A percentile compares a stretch with the other conserved stretches of the same genome.
Conservation (phyloP, 2,797 vertebrate genomes). For the Telmatherina bonti region DNA sequence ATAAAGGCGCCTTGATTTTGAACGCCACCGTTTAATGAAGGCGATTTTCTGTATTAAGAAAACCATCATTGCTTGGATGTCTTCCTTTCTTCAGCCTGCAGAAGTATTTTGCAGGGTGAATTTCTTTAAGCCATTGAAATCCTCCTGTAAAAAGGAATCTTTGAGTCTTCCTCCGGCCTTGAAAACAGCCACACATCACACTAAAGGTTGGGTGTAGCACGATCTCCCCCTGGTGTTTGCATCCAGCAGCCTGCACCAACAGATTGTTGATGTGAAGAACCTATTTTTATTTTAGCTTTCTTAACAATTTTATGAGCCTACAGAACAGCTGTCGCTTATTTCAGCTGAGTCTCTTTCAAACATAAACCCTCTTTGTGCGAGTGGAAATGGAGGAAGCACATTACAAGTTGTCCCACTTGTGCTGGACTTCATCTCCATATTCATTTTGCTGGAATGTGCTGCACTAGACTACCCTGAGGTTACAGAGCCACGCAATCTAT, state of each 20-base stretch:
- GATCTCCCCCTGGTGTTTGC: slow-evolving; percentile 63
- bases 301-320: not conserved
- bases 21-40: slow-evolving; percentile 9
- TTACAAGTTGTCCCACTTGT: slow-evolving; percentile 14
- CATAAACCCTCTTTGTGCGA: not conserved
- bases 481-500: slow-evolving; percentile 27
- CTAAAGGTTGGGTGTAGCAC: not conserved
- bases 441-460: slow-evolving; percentile 46
- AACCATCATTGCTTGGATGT: slow-evolving; percentile 4
- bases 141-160: slow-evolving; percentile 18
- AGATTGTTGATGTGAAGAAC: not conserved
- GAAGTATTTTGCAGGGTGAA: slow-evolving; percentile 16
- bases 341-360: not conserved
- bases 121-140: slow-evolving; percentile 43
- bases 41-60: not conserved
- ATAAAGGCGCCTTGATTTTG: slow-evolving; percentile 10
- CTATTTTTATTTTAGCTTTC: not conserved
- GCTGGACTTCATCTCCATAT: slow-evolving; percentile 48
- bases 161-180: slow-evolving; percentile 26
- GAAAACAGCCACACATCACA: not conserved
- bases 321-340: not conserved
- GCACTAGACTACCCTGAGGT: slow-evolving; percentile 42
- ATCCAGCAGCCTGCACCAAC: not conserved
- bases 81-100: slow-evolving; percentile 6
- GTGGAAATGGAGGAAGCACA: not conserved